Percentiles rank a stretch among this genome's conserved stretches.
phyloP scores from a whole-genome alignment of 2,888 invertebrate species.

The Spialia ferax region DNA sequence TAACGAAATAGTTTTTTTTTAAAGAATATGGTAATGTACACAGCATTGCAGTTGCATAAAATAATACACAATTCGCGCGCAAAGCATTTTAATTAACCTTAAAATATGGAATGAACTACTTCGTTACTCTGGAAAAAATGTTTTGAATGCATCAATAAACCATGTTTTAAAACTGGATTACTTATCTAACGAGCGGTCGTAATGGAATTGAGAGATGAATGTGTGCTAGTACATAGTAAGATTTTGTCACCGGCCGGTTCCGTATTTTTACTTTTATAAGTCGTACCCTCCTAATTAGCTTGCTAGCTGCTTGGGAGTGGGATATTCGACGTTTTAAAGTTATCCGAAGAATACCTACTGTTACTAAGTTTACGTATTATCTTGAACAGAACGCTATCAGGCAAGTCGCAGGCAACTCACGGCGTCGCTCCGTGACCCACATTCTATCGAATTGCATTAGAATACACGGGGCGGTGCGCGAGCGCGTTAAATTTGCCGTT shows the following conservation, averaged over 20 bases:
- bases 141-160: background rate
- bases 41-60: slow-evolving; percentile 22
- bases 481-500: slow-evolving; percentile 82
- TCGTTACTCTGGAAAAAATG: slow-evolving; percentile 24
- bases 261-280: background rate
- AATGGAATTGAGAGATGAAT: slow-evolving; percentile 8
- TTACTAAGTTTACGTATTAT: slow-evolving; percentile 47
- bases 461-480: slow-evolving; percentile 79
- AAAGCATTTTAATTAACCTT: background rate
- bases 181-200: slow-evolving; percentile 24
- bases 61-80: slow-evolving; percentile 28
- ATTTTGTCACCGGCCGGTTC: background rate
- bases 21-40: background rate
- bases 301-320: background rate
- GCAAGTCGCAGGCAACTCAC: slow-evolving; percentile 51
- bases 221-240: slow-evolving; percentile 8
- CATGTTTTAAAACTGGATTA: background rate
- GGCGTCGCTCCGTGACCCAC: slow-evolving; percentile 74
- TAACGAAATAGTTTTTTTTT: slow-evolving; percentile 34
- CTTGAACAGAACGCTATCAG: slow-evolving; percentile 54
- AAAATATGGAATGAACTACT: slow-evolving; percentile 19
- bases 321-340: background rate
- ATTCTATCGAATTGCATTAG: slow-evolving; percentile 80
- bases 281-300: background rate
- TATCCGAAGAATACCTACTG: slow-evolving; percentile 5